phyloP scores from a whole-genome alignment of 2,797 vertebrate genomes.

The Esox masquinongy region DNA sequence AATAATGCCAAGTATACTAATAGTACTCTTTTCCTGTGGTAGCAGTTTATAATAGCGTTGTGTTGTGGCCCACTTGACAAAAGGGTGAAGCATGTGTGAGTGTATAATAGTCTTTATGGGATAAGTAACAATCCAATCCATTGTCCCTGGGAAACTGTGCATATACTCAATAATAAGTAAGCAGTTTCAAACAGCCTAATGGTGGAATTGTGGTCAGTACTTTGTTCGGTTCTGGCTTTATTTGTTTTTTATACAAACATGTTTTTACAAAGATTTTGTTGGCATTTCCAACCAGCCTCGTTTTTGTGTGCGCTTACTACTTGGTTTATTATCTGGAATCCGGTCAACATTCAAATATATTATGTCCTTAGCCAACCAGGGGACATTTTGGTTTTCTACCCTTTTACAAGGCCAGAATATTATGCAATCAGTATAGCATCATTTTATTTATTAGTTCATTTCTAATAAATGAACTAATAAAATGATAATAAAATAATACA shows the following conservation, averaged over 20 bases:
- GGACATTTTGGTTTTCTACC: background rate
- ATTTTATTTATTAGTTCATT: no score
- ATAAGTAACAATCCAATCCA: background rate
- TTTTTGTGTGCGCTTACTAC: background rate
- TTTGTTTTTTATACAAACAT: background rate
- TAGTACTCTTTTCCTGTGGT: background rate
- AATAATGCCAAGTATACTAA: background rate
- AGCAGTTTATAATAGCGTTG: constrained; percentile 12
- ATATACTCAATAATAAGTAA: background rate
- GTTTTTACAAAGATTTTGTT: background rate
- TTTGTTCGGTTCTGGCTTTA: background rate
- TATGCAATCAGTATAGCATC: background rate
- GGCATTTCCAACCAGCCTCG: background rate
- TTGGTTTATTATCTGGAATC: background rate
- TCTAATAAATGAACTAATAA: no score
- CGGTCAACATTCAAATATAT: background rate
- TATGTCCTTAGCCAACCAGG: background rate
- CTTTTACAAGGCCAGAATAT: background rate
- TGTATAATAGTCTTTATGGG: background rate
- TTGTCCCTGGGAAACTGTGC: background rate
- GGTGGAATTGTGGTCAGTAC: background rate
- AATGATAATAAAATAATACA: no score
- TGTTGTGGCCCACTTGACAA: constrained; percentile 13
- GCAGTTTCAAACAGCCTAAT: background rate
- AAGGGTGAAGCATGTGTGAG: background rate